phyloP scores from a whole-genome alignment of 2,113 vertebrate genomes.

The Thomomys bottae region DNA sequence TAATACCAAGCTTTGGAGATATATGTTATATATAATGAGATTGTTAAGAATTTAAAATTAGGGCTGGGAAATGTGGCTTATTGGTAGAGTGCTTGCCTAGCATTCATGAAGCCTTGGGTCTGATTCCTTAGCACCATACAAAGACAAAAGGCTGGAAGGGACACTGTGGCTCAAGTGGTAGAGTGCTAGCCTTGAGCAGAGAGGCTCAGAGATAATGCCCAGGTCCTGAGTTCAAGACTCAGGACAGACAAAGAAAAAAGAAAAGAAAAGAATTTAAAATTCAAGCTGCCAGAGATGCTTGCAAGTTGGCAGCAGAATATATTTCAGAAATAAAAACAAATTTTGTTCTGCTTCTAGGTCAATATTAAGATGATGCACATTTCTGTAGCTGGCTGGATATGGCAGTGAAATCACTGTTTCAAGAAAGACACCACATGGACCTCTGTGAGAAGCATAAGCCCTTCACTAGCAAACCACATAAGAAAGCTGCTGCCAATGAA shows the following conservation, averaged over 20 bases:
- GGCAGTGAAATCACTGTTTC: not conserved
- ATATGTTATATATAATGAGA: not conserved
- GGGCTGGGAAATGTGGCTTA: too few species aligned
- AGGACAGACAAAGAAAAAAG: not conserved
- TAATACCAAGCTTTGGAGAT: not conserved
- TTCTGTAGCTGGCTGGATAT: not conserved
- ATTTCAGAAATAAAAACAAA: conserved; percentile 34
- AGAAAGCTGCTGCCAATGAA: not conserved
- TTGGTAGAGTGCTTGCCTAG: too few species aligned
- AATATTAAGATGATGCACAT: not conserved
- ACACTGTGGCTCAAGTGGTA: too few species aligned
- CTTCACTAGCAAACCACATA: not conserved
- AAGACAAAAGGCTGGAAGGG: too few species aligned
- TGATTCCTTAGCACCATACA: too few species aligned
- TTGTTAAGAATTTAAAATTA: not conserved
- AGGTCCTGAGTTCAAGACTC: too few species aligned
- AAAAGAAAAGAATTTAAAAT: not conserved
- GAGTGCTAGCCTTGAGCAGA: too few species aligned
- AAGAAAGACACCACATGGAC: not conserved
- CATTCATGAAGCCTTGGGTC: too few species aligned
- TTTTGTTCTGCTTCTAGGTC: not conserved
- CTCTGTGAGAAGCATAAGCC: not conserved
- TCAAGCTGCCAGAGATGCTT: not conserved
- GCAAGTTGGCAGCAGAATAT: not conserved
- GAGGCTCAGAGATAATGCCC: too few species aligned